Evolutionary conservation across 2,113 vertebrate species (phyloP), one percentile per base, ranked within the genome.

Genomic region (Xiphophorus maculatus): DNA sequence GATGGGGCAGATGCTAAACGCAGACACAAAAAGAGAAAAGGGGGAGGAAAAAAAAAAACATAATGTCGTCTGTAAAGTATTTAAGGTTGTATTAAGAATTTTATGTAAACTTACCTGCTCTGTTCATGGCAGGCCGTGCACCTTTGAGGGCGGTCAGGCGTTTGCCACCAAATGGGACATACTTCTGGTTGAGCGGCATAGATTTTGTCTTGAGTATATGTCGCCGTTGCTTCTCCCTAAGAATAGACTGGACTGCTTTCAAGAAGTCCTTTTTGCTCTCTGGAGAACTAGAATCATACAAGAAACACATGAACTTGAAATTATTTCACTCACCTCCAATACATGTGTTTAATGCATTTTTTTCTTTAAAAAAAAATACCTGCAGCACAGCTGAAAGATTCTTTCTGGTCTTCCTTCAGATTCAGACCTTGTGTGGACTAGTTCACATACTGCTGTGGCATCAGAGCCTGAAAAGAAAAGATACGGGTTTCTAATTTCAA

Each of bases 351-450:
- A 58, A 8, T n/a, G 2, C 8, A 54, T 10, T 7, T 58, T 58
- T 3, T n/a, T 10, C n/a, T n/a, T n/a, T n/a, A n/a, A n/a, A n/a
- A n/a, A n/a, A n/a, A 0, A 29, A 63, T 66, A 99, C 98, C 96
- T 97, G 94, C 97, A 98, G 93, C 98, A 99, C 73, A 99, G 91
- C 73, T 99, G 98, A 84, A 99, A 99, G 0, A 91, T 95, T 79
- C 96, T 95, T 89, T 99, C 98, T 0, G 98, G 98, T 88, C 98
- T 94, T 51, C 98, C 98, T 91, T 99, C 98, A 4, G 96, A 97
- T 84, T 99, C 98, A 0, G 98, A 99, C 80, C 95, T 96, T 17
- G 95, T 95, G 3, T 99, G 98, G 78, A 99, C 95, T 28, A 99
- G 95, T 92, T 99, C 98, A 76, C 98, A 99, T 62, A 96, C 91